Base-by-base conservation (phyloP, 2,797 vertebrate species). In the Clamator glandarius region DNA sequence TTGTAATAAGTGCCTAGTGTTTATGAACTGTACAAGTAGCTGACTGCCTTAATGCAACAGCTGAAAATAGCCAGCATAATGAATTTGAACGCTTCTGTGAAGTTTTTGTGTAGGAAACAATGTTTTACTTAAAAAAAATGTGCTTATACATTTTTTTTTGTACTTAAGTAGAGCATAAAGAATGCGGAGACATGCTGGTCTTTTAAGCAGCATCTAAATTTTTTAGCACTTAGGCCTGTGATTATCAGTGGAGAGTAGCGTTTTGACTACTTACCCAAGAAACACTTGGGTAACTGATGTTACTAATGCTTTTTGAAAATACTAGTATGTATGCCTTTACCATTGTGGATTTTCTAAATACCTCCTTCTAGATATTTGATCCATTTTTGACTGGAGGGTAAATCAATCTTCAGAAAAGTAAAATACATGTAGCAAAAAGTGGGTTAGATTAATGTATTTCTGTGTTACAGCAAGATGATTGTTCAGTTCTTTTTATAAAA, bases 401-500 rank as follows among this genome's bases (percentile, higher is more conserved):
- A 74, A 20, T 57, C 31, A 51, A 39, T 41, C 24, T 79, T 76
- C 23, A 48, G n/a, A 39, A 89, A 64, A 24, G 28, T 68, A 51
- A 92, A 72, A 48, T 48, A 12, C 8, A 57, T 18, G 42, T 10
- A 50, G 29, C 4, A 50, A 33, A 48, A 87, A 68, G 19, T 46
- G 26, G 3, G 55, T 79, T 84, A 41, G 20, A 36, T 31, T 81
- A 78, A 81, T n/a, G 28, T 82, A 57, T 12, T 77, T 0, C 11
- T 72, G 70, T 77, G 51, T 58, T 76, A 41, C 15, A 62, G 28
- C 12, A 20, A 44, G 20, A 41, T 85, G 58, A 39, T 63, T 72
- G 21, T 85, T 78, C 57, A 57, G 63, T 91, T 94, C 46, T 33
- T 88, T 75, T 77, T 90, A 26, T 82, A 68, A 84, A 85, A 87